These are phyloP conservation scores for Taurulus bubalis DNA, from an alignment of 2,113 vertebrate genomes.

Conservation along the genomic window DNA sequence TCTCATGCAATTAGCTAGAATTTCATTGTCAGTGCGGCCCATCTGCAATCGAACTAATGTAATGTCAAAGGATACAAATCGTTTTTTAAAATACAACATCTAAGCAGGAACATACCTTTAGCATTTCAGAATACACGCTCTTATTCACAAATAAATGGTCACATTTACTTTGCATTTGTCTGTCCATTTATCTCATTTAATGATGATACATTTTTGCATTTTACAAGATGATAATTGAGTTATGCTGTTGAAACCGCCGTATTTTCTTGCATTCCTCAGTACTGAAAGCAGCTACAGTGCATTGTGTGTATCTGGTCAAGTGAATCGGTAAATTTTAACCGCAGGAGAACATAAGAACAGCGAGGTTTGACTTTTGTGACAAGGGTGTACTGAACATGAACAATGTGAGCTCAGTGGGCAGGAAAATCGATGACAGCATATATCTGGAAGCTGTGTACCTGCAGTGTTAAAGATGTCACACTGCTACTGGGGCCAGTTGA, in stretches of 20 bases:
- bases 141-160: constrained; percentile 66
- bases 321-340: constrained; percentile 31
- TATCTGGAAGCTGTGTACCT: constrained; percentile 63
- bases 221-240: not conserved
- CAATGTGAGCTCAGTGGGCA: constrained; percentile 68
- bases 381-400: constrained; percentile 59
- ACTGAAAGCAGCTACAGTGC: not conserved
- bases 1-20: constrained; percentile 62
- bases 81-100: constrained; percentile 63
- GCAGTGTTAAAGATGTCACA: constrained; percentile 69
- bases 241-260: not conserved
- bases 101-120: constrained; percentile 64
- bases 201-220: constrained; percentile 8
- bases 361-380: constrained; percentile 64
- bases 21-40: constrained; percentile 65
- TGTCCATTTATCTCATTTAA: not conserved
- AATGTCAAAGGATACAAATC: constrained; percentile 59
- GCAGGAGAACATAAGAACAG: constrained; percentile 33
- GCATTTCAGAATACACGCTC: constrained; percentile 48
- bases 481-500: constrained; percentile 60
- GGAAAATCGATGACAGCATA: constrained; percentile 73
- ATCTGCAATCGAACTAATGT: constrained; percentile 68
- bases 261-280: constrained; percentile 3
- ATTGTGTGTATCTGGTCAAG: constrained; percentile 33
- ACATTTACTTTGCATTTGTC: not conserved